phyloP scores from a whole-genome alignment of 2,113 vertebrate genomes.

The Toxostoma redivivum region DNA sequence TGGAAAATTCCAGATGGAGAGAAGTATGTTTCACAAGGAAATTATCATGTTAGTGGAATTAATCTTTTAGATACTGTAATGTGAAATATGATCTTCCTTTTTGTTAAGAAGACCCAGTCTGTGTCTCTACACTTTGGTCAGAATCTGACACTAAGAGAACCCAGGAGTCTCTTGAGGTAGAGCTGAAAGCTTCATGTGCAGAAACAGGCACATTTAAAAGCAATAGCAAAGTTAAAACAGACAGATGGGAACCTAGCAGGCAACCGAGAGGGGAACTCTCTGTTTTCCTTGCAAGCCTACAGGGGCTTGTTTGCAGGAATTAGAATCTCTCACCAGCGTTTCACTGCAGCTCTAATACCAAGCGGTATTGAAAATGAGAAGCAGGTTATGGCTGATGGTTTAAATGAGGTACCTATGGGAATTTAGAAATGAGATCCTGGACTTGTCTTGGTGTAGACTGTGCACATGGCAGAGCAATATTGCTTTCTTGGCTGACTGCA shows the following conservation, averaged over 20 bases:
- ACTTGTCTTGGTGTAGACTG: background rate
- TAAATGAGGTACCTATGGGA: conserved; percentile 65
- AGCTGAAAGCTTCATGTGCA: conserved; percentile 10
- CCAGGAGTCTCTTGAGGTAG: conserved; percentile 31
- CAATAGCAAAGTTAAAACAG: conserved; percentile 61
- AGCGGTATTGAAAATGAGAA: conserved; percentile 64
- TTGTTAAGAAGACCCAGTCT: conserved; percentile 31
- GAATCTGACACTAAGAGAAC: background rate
- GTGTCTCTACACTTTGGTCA: conserved; percentile 13
- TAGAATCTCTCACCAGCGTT: conserved; percentile 67
- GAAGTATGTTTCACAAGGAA: conserved; percentile 28
- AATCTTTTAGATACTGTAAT: conserved; percentile 40
- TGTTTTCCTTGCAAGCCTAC: conserved; percentile 63
- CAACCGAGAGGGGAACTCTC: conserved; percentile 35
- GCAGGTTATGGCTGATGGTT: conserved; percentile 63
- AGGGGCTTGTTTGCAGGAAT: conserved; percentile 69
- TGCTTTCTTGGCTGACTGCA: conserved; percentile 65
- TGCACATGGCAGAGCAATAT: conserved; percentile 62
- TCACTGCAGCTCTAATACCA: conserved; percentile 61
- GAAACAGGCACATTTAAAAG: conserved; percentile 60
- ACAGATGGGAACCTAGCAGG: conserved; percentile 68
- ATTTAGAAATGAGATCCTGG: conserved; percentile 63
- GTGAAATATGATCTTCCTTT: conserved; percentile 39
- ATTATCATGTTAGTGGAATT: conserved; percentile 26
- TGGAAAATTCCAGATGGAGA: conserved; percentile 52